Conservation (phyloP, 2,888 invertebrate species). For the Epirrhoe alternata region DNA sequence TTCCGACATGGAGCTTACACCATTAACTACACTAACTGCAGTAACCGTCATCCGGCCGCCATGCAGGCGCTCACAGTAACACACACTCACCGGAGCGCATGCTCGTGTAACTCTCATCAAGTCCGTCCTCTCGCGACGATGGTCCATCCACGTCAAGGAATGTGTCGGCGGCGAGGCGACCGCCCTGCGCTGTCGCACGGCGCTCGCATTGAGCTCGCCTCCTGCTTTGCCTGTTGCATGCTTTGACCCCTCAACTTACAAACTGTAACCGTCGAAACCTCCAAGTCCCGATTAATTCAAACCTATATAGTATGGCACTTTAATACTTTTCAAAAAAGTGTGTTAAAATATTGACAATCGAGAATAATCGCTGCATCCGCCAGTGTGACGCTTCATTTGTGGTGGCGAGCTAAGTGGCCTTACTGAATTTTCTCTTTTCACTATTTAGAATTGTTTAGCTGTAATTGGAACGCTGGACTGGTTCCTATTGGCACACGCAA, state of each 20-base stretch:
- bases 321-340: slow-evolving; percentile 66
- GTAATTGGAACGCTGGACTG: slow-evolving; percentile 77
- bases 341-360: slow-evolving; percentile 66
- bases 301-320: slow-evolving; percentile 82
- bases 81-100: slow-evolving; percentile 62
- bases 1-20: slow-evolving; percentile 81
- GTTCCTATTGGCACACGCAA: slow-evolving; percentile 84
- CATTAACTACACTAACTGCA: slow-evolving; percentile 84
- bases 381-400: slow-evolving; percentile 81
- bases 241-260: slow-evolving; percentile 57
- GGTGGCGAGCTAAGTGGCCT: slow-evolving; percentile 80
- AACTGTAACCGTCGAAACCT: slow-evolving; percentile 59
- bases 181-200: slow-evolving; percentile 11
- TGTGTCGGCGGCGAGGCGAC: slow-evolving; percentile 19
- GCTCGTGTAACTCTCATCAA: slow-evolving; percentile 54
- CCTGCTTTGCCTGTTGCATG: slow-evolving; percentile 77
- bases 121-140: slow-evolving; percentile 31
- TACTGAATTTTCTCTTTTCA: slow-evolving; percentile 82
- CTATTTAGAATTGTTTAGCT: slow-evolving; percentile 55
- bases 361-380: slow-evolving; percentile 75
- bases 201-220: slow-evolving; percentile 44
- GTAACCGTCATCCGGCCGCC: slow-evolving; percentile 66
- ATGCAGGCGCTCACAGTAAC: slow-evolving; percentile 47
- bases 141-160: slow-evolving; percentile 19
- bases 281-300: slow-evolving; percentile 71